Evolutionary conservation across 2,888 invertebrate species (phyloP).

Genomic region (Eilema caniola): DNA sequence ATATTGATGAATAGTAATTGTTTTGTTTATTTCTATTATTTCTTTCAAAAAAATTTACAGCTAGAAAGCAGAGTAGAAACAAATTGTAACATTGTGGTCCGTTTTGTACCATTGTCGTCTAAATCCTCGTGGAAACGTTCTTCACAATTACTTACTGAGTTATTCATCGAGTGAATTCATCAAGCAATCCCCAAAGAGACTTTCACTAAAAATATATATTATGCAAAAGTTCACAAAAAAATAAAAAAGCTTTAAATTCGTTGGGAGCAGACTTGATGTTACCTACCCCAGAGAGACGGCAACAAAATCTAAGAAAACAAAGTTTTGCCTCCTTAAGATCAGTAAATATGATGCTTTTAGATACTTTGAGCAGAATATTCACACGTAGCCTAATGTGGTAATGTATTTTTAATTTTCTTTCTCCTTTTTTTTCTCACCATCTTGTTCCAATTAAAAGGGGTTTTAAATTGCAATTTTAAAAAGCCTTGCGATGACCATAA

Average conservation of each 20-base stretch:
- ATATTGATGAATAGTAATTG: no score
- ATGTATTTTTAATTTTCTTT: no score
- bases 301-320: slow-evolving; percentile 12
- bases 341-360: not conserved
- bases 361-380: not conserved
- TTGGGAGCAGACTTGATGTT: slow-evolving; percentile 28
- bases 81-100: no score
- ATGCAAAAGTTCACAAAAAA: slow-evolving; percentile 42
- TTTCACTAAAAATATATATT: slow-evolving; percentile 35
- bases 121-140: not conserved
- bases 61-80: no score
- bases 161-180: slow-evolving; percentile 39
- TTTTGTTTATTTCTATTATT: no score
- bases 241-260: slow-evolving; percentile 39
- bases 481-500: no score
- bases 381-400: no score
- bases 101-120: not conserved
- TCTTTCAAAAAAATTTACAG: no score
- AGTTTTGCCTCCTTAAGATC: slow-evolving; percentile 4
- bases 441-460: no score
- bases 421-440: no score
- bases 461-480: no score
- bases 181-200: slow-evolving; percentile 33
- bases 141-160: slow-evolving; percentile 14
- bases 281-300: slow-evolving; percentile 34